phyloP scores from a whole-genome alignment of 2,888 invertebrate genomes.

The Helobdella robusta region DNA sequence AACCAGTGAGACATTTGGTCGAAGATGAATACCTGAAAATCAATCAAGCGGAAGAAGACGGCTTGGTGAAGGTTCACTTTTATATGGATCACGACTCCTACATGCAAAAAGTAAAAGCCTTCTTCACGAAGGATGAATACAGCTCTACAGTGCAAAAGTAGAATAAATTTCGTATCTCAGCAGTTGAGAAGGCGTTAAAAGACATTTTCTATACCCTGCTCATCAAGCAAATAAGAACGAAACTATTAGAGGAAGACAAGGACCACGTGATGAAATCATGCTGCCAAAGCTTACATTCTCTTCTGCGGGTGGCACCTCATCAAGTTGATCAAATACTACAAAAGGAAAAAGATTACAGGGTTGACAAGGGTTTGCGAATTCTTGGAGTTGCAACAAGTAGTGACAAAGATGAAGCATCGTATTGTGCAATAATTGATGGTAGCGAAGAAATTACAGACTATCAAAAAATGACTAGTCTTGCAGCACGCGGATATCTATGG shows the following conservation, averaged over 20 bases:
- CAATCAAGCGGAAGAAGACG: conserved; percentile 48
- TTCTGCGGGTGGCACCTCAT: conserved; percentile 82
- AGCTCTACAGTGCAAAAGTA: conserved; percentile 70
- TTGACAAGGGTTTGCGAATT: too few species aligned
- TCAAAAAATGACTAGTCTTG: conserved; percentile 70
- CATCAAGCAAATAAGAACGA: conserved; percentile 70
- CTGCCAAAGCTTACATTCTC: conserved; percentile 75
- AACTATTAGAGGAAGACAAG: conserved; percentile 74
- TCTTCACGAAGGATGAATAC: conserved; percentile 81
- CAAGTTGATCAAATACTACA: conserved; percentile 63
- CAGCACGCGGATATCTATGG: conserved; percentile 69
- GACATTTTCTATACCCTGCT: conserved; percentile 84
- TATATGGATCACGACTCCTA: conserved; percentile 44
- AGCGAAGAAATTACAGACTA: conserved; percentile 89
- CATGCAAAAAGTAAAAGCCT: too few species aligned
- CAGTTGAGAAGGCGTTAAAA: conserved; percentile 75
- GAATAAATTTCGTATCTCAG: conserved; percentile 78
- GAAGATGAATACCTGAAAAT: conserved; percentile 78
- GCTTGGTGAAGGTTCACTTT: conserved; percentile 43
- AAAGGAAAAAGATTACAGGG: too few species aligned
- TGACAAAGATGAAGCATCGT: conserved; percentile 66
- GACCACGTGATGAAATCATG: conserved; percentile 56
- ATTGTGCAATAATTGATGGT: conserved; percentile 73
- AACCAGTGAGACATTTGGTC: conserved; percentile 76
- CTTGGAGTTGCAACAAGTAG: too few species aligned